Base-by-base conservation (phyloP, 2,113 vertebrate genomes). In the Orientallactaga bullata region DNA sequence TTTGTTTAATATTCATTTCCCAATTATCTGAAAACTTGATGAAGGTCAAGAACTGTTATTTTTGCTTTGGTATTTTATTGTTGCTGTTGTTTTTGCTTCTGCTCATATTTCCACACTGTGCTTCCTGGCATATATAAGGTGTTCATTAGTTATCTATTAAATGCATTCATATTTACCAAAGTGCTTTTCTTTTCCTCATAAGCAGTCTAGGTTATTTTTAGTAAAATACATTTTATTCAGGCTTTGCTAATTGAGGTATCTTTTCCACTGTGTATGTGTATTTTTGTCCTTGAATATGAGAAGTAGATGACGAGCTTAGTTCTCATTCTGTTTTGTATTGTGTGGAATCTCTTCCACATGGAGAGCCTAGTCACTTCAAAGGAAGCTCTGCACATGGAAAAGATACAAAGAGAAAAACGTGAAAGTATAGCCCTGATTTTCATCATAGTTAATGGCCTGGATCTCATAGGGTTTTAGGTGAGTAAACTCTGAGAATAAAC, bases 311-410 rank as follows among this genome's bases (percentile, higher is more conserved):
- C 2, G 20, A 82, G 79, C 58, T 91, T 73, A 55, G 71, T 24
- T 94, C 90, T 82, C 60, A 61, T 91, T 95, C 96, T 97, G 96
- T 85, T 97, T 95, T 83, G 66, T 95, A 92, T 96, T 94, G 96
- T 30, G 82, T 80, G 93, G 93, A 96, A 96, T 97, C 91, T 95
- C 88, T 95, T 97, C 95, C 97, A 97, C 94, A 96, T 96, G 96
- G 86, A 95, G 60, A 42, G 84, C 88, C 90, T 71, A 39, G 83
- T 79, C 72, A 97, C 96, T 96, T 97, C 95, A 97, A 97, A 97
- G 95, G 85, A n/a, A 42, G 23, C 71, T 85, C 66, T 63, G 71
- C 96, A 96, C 95, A 95, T 96, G 97, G 96, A 90, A 95, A 94
- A 96, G 88, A 95, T 93, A 91, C 83, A 73, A 63, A 85, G 69